Evolutionary conservation across 2,797 vertebrate species (phyloP).

Genomic region (Platalea minor): DNA sequence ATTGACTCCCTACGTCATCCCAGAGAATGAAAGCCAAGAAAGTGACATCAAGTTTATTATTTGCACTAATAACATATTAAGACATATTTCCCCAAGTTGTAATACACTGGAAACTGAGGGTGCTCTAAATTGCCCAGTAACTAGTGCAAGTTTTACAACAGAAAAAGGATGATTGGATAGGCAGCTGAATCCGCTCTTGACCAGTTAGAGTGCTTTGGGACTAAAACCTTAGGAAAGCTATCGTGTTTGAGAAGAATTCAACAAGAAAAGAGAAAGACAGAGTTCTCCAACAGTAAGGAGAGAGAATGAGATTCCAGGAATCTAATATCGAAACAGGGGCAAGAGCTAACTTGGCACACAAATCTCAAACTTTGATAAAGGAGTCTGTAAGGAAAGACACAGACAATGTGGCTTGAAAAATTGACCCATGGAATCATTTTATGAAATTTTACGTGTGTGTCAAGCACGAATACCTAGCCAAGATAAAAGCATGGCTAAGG

Average conservation of each 20-base stretch:
- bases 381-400: neutral
- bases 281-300: neutral
- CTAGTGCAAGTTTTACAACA: neutral
- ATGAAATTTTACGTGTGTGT: neutral
- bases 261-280: neutral
- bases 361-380: neutral
- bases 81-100: neutral
- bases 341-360: neutral
- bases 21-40: neutral
- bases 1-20: neutral
- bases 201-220: neutral
- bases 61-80: neutral
- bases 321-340: neutral
- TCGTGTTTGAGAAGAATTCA: neutral
- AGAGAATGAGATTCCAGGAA: neutral
- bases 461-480: neutral
- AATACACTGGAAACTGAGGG: neutral
- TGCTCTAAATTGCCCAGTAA: neutral
- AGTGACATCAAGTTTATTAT: neutral
- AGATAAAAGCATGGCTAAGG: neutral
- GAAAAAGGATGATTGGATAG: neutral
- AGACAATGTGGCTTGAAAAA: neutral
- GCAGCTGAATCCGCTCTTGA: neutral
- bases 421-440: accelerated
- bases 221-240: neutral